A percentile compares a stretch with the other conserved stretches of the same genome.
Evolutionary conservation across 1,140 invertebrate species (phyloP).

Genomic region (Nymphalis io): DNA sequence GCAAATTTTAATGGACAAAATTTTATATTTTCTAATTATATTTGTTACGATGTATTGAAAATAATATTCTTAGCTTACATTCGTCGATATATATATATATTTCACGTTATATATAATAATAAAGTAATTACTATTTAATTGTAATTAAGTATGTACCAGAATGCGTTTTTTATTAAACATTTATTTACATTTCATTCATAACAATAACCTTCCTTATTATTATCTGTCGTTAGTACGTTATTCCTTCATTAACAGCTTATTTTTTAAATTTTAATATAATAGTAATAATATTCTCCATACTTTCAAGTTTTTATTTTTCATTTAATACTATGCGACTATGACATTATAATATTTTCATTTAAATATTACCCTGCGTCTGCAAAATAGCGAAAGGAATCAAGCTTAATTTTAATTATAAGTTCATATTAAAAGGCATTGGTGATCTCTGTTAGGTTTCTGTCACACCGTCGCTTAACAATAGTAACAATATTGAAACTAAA

Average conservation of each 20-base stretch:
- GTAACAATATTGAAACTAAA: too few species aligned
- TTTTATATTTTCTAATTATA: conserved; percentile 6
- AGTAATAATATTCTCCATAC: not conserved
- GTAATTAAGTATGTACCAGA: conserved; percentile 1
- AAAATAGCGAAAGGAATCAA: conserved; percentile 13
- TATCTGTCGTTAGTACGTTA: not conserved
- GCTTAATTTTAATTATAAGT: conserved; percentile 20
- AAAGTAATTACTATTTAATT: conserved; percentile 3
- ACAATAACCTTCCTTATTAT: not conserved
- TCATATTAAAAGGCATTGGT: conserved; percentile 24
- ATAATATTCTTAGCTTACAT: conserved; percentile 16
- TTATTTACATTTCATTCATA: not conserved
- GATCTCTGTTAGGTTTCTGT: conserved; percentile 15
- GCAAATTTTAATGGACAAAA: conserved; percentile 31
- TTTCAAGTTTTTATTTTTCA: not conserved
- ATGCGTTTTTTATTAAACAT: not conserved
- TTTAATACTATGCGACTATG: conserved; percentile 1
- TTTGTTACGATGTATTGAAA: not conserved
- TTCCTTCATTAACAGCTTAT: not conserved
- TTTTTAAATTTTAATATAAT: conserved; percentile 4
- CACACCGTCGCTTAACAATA: too few species aligned
- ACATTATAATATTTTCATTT: not conserved
- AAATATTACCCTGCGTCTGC: conserved; percentile 27
- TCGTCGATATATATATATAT: not conserved
- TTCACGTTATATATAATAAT: conserved; percentile 2